Evolutionary conservation across 37 sponge, comb jelly and placozoan species (phyloP), one percentile per base, ranked within the genome.

Genomic region (Ianthella basta): DNA sequence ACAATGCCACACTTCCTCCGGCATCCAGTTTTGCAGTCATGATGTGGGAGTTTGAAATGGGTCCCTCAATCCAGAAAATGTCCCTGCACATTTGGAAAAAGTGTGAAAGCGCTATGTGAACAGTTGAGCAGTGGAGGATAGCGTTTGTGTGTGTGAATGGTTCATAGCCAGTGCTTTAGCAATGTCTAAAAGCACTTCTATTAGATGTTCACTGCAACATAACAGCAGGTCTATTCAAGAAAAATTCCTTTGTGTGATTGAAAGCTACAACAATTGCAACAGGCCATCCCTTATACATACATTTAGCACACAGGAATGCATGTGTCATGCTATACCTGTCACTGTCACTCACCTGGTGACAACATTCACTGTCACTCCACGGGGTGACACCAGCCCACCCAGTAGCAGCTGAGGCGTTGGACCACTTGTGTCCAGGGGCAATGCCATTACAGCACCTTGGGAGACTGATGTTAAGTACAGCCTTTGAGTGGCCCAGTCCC

Each of bases 1-100:
- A 18, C 18, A 35, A 34, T 30, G 34, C 34, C 70, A 30, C 70
- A 6, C 70, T 33, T 6, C 6, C 70, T 13, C 30, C 56, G 35
- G 82, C 74, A 68, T 44, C 55, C n/a, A 87, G 32, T 0, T 55
- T 27, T 23, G 60, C 69, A 39, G 63, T 27, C 59, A 78, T 87
- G 60, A 87, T 87, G 63, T 81, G 55, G 0, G 67, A 36, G 12
- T 50, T 30, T 25, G 33, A 23, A 1, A 27, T 15, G 29, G 16
- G 2, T 20, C 87, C 87, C 35, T 87, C 87, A 55, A 68, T 57
- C 87, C 87, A 87, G 33, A 87, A 87, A 8, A 87, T 34, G 0
- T 63, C 55, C 82, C 87, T 87, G 72, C 1, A 85, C 8, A 36
- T 55, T 73, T n/a, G n/a, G n/a, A n/a, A n/a, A n/a, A n/a, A n/a